Conservation (phyloP, 2,113 vertebrate genomes). For the Pelodiscus sinensis region DNA sequence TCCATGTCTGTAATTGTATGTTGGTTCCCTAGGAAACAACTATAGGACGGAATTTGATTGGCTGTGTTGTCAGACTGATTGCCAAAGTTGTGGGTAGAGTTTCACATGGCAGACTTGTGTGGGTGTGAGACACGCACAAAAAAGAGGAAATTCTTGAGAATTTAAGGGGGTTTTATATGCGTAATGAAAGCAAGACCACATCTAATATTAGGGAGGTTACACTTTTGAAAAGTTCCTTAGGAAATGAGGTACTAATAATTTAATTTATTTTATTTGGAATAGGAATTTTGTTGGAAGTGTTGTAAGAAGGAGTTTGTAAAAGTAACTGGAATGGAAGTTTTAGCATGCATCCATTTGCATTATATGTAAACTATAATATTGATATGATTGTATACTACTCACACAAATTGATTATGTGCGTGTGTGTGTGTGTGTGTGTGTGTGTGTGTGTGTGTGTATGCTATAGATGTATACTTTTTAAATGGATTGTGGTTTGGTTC, state of each 20-base stretch:
- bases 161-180: neutral
- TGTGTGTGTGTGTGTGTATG: neutral
- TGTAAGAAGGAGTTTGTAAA: constrained; percentile 4
- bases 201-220: neutral
- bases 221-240: neutral
- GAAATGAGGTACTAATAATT: neutral
- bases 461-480: neutral
- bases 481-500: neutral
- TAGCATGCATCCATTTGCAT: neutral
- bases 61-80: neutral
- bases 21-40: constrained; percentile 10
- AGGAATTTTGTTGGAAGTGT: constrained; percentile 6
- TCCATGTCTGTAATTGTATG: neutral
- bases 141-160: neutral
- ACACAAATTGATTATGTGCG: neutral
- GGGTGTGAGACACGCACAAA: neutral
- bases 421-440: neutral
- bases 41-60: neutral
- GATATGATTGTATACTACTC: neutral
- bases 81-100: neutral
- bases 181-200: neutral
- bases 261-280: neutral
- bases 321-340: neutral
- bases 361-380: neutral
- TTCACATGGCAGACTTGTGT: neutral